phyloP scores from a whole-genome alignment of 2,113 vertebrate species.

The Sinocyclocheilus maitianheensis region DNA sequence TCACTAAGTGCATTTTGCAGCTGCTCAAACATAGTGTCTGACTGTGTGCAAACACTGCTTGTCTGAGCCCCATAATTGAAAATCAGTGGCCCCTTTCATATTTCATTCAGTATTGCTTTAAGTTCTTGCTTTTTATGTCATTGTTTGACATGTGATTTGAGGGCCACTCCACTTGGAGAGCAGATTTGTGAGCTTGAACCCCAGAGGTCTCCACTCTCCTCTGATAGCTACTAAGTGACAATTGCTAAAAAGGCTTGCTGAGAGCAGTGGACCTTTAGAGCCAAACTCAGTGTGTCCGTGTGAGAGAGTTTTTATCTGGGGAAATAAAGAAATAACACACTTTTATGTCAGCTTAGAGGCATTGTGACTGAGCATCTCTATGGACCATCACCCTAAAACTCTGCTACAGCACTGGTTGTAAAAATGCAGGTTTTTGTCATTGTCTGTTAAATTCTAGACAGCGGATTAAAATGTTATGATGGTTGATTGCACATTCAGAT shows the following conservation, averaged over 20 bases:
- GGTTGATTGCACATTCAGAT: neutral
- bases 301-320: neutral
- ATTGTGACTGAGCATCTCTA: neutral
- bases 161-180: neutral
- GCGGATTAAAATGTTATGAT: neutral
- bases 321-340: constrained; percentile 30
- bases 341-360: constrained; percentile 15
- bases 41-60: neutral
- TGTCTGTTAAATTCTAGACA: neutral
- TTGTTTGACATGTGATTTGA: neutral
- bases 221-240: constrained; percentile 27
- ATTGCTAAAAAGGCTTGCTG: constrained; percentile 25
- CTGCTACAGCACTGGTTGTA: neutral
- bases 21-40: neutral
- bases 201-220: neutral
- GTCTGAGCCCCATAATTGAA: neutral
- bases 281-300: neutral
- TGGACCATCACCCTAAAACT: neutral
- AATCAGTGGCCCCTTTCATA: neutral
- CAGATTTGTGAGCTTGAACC: neutral
- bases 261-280: neutral
- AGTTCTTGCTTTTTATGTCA: too few relatives aligned
- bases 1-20: too few relatives aligned
- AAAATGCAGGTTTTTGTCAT: neutral
- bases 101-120: neutral